phyloP scores from a whole-genome alignment of 2,888 invertebrate species.

The Conops quadrifasciatus region DNA sequence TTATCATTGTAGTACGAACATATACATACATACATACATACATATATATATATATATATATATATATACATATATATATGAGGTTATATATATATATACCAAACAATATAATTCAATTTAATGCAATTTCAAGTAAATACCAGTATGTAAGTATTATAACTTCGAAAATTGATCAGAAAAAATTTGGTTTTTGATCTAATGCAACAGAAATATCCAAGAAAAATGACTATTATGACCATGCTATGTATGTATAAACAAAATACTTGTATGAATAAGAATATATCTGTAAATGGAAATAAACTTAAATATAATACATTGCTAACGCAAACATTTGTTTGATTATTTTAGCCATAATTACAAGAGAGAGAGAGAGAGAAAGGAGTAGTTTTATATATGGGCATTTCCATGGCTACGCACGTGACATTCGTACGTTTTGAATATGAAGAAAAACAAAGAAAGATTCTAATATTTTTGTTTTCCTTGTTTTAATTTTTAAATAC shows the following conservation, averaged over 20 bases:
- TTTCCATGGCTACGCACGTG: too few species aligned
- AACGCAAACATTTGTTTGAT: background rate
- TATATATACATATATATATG: conserved; percentile 10
- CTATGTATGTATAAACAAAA: conserved; percentile 38
- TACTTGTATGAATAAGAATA: conserved; percentile 16
- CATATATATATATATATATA: too few species aligned
- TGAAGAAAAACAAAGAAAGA: too few species aligned
- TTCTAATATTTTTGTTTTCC: too few species aligned
- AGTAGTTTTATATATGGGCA: too few species aligned
- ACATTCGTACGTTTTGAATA: too few species aligned
- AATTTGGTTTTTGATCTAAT: conserved; percentile 16
- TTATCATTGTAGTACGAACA: conserved; percentile 21
- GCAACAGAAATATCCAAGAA: conserved; percentile 28
- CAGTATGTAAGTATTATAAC: conserved; percentile 10
- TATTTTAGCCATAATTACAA: too few species aligned
- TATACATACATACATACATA: too few species aligned
- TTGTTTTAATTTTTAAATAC: too few species aligned
- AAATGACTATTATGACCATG: conserved; percentile 18
- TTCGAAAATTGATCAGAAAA: conserved; percentile 13
- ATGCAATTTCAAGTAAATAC: conserved; percentile 28
- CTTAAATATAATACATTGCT: conserved; percentile 2
- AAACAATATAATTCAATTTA: background rate
- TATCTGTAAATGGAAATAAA: conserved; percentile 33
- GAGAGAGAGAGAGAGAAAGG: too few species aligned
- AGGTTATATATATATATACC: too few species aligned